Percentiles rank a stretch among this genome's conserved stretches.
These are phyloP conservation scores for Alviniconcha strummeri DNA, from an alignment of 2,888 invertebrate species.

Conservation along the genomic window DNA sequence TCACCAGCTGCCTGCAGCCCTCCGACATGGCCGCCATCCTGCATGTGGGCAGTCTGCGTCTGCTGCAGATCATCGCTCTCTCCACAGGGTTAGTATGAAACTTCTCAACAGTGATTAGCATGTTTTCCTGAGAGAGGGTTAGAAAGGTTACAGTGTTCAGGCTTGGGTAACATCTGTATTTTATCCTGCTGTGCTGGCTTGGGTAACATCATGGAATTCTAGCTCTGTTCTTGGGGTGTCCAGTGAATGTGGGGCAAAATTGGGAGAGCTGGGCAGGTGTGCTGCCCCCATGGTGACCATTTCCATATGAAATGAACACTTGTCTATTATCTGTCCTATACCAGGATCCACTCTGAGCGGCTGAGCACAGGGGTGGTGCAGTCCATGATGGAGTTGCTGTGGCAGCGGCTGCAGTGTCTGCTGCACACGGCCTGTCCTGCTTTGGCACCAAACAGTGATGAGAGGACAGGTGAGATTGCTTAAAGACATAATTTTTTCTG, in stretches of 20 bases:
- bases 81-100: constrained; percentile 75
- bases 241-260: no score
- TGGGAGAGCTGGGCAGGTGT: no score
- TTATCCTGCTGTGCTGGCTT: neutral
- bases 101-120: no score
- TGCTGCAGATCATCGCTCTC: constrained; percentile 78
- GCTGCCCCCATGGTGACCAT: no score
- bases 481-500: no score
- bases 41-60: constrained; percentile 75
- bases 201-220: neutral
- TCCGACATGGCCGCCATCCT: constrained; percentile 61
- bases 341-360: constrained; percentile 76
- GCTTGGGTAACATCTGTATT: neutral
- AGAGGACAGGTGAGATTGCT: neutral
- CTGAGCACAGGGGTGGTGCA: constrained; percentile 75
- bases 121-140: no score
- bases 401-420: constrained; percentile 73
- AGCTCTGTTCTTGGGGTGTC: no score
- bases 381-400: constrained; percentile 76
- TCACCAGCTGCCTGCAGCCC: constrained; percentile 52
- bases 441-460: constrained; percentile 24
- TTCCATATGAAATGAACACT: no score
- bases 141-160: no score
- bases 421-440: constrained; percentile 36
- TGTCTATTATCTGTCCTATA: neutral